Conservation (phyloP, 1,140 invertebrate genomes). For the Dysdera silvatica region DNA sequence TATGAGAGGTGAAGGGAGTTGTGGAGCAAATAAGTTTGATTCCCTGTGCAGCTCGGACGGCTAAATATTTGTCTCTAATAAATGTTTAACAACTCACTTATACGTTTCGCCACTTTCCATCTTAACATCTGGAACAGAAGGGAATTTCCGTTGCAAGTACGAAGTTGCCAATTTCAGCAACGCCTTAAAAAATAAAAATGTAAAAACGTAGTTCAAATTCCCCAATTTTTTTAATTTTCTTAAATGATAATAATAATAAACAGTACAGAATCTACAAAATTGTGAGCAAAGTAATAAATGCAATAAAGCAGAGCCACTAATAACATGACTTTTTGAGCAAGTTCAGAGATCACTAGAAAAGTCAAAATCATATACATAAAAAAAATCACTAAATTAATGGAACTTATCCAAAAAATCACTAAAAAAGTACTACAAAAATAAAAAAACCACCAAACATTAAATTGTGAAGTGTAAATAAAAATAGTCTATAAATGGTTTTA, state of each 20-base stretch:
- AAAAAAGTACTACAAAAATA: too few relatives aligned
- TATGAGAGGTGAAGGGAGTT: not conserved
- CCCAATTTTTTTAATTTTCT: not conserved
- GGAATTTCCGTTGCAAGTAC: conserved; percentile 85
- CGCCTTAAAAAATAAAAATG: conserved; percentile 53
- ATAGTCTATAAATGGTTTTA: too few relatives aligned
- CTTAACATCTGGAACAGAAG: conserved; percentile 66
- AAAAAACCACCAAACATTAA: too few relatives aligned
- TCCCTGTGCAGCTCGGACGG: conserved; percentile 8
- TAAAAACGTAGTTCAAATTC: not conserved
- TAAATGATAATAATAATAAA: not conserved
- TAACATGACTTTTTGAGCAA: not conserved
- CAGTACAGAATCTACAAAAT: not conserved
- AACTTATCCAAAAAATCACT: too few relatives aligned
- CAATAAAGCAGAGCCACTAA: not conserved
- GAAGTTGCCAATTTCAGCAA: conserved; percentile 79
- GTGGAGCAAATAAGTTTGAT: not conserved
- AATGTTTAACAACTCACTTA: conserved; percentile 25
- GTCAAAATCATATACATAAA: not conserved
- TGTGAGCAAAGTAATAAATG: not conserved
- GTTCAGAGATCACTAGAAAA: not conserved
- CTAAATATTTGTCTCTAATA: not conserved
- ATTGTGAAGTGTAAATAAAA: too few relatives aligned
- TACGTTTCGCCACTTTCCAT: conserved; percentile 27
- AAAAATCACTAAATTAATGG: not conserved